A percentile compares a stretch with the other conserved stretches of the same genome.
These are phyloP conservation scores for Aricia artaxerxes DNA, from an alignment of 2,888 invertebrate genomes.

Conservation along the genomic window DNA sequence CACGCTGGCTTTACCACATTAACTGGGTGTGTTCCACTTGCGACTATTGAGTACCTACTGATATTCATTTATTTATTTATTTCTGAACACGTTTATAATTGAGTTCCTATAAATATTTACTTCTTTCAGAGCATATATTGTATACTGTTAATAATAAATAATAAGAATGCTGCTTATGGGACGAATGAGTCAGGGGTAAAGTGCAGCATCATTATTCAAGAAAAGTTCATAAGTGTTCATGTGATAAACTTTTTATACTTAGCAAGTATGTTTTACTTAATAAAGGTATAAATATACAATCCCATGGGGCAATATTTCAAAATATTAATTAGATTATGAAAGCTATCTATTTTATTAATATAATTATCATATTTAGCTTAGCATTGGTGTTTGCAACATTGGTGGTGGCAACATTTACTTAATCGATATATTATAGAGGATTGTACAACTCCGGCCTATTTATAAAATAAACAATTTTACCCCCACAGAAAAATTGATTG, in stretches of 20 bases:
- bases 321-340: too few relatives aligned
- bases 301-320: too few relatives aligned
- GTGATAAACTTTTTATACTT: neutral
- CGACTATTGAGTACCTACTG: neutral
- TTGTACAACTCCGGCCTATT: neutral
- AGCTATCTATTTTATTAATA: too few relatives aligned
- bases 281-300: too few relatives aligned
- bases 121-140: neutral
- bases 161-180: too few relatives aligned
- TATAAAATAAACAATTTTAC: neutral
- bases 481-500: neutral
- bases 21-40: constrained; percentile 18
- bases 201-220: too few relatives aligned
- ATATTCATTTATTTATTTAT: neutral
- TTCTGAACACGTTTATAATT: neutral
- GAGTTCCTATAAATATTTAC: neutral
- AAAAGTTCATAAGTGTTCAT: too few relatives aligned
- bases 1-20: constrained; percentile 21
- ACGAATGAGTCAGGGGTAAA: neutral
- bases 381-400: too few relatives aligned
- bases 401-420: too few relatives aligned
- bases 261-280: neutral
- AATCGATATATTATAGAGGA: neutral
- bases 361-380: too few relatives aligned
- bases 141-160: neutral